These are phyloP conservation scores for Morone saxatilis DNA, from an alignment of 2,113 vertebrate species.

Conservation along the genomic window DNA sequence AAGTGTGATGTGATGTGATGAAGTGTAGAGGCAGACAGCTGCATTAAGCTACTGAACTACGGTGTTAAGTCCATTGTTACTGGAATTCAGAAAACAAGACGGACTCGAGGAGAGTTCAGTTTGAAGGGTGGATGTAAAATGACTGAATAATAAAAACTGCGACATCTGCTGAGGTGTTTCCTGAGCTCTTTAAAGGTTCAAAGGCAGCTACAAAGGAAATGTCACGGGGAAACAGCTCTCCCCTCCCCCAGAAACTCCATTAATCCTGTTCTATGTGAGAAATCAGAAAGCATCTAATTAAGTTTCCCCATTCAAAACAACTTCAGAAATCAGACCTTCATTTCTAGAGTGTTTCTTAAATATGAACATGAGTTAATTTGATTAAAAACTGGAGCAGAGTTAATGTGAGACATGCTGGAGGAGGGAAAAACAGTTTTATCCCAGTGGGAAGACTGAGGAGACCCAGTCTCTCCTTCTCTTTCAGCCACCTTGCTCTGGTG, in stretches of 20 bases:
- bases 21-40: not conserved
- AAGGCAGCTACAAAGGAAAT: conserved; percentile 51
- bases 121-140: not conserved
- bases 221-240: conserved; percentile 24
- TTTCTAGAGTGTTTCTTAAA: not conserved
- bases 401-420: conserved; percentile 4
- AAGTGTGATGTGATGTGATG: conserved; percentile 21
- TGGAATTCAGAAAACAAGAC: conserved; percentile 9
- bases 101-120: not conserved
- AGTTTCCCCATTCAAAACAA: not conserved
- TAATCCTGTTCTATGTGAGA: not conserved
- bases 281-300: not conserved
- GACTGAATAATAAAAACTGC: not conserved
- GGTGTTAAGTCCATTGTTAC: not conserved
- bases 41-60: not conserved
- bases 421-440: not conserved
- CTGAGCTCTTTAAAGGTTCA: conserved; percentile 16
- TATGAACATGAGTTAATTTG: not conserved
- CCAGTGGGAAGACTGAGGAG: not conserved
- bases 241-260: conserved; percentile 33
- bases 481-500: conserved; percentile 17
- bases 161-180: not conserved
- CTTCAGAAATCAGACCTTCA: not conserved
- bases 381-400: not conserved
- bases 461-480: conserved; percentile 8